Base-by-base conservation (phyloP, 2,113 vertebrate genomes). In the Xiphophorus maculatus region DNA sequence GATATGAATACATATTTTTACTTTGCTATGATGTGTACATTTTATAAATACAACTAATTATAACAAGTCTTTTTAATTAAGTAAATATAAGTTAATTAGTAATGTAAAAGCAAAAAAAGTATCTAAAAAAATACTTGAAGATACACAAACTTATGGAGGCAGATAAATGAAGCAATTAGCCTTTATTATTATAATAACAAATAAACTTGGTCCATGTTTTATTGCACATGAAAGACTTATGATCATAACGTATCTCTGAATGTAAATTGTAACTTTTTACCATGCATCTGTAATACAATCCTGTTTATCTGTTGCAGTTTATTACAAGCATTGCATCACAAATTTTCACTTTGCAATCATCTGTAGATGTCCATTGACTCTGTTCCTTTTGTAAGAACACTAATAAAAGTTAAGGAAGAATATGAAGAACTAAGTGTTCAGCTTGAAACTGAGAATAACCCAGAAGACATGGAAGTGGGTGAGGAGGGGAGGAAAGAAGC, bases 371-470 rank as follows among this genome's bases (percentile, higher is more conserved):
- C 62, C 48, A 13, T 12, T 62, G 69, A 63, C 61, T 72, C 35
- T 28, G 37, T 69, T 76, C 29, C 1, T 70, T 68, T 76, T 28
- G 71, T 63, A n/a, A 78, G 62, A 77, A 65, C 74, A 68, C 11
- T 63, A 80, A 79, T 78, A 71, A 72, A 54, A 40, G 54, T 73
- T 63, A 67, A 76, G 22, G 67, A 66, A 28, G 73, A 44, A 67
- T 66, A 75, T 76, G 40, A 74, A 73, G 32, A 42, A 60, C 61
- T 44, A 28, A 51, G 28, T 73, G 73, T 80, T 82, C 76, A 83
- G 30, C 60, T 67, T 73, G 61, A 84, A 79, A 67, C 30, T 65
- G 60, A 63, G 58, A 66, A 33, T 44, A 62, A 63, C 27, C 22
- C 64, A 67, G 0, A 29, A 48, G 17, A 11, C 51, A 58, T 2